Percentiles rank a stretch among this genome's conserved stretches.
Conservation (phyloP, 2,888 invertebrate species). For the Polymixis flavicincta region DNA sequence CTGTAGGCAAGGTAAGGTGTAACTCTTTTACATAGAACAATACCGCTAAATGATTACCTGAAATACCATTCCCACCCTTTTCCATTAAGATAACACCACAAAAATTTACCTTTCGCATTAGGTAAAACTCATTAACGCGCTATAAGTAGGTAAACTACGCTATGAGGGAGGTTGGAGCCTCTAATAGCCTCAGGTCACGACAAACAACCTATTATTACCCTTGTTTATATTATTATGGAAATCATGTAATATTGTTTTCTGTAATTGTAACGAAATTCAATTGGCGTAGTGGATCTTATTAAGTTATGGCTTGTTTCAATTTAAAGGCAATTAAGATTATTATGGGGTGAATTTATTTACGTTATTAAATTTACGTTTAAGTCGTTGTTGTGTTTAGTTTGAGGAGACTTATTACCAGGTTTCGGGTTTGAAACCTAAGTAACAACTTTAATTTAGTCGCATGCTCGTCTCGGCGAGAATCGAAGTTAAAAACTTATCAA, state of each 20-base stretch:
- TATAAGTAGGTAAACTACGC: conserved; percentile 41
- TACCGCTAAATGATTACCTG: conserved; percentile 33
- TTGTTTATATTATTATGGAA: conserved; percentile 72
- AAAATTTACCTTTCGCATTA: conserved; percentile 51
- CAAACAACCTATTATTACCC: conserved; percentile 47
- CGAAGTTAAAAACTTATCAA: not conserved
- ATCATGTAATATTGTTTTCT: conserved; percentile 65
- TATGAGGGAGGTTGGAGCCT: conserved; percentile 20
- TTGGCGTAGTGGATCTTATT: conserved; percentile 64
- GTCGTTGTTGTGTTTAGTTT: not conserved
- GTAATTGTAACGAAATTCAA: conserved; percentile 71
- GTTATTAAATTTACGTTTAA: not conserved
- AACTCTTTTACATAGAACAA: not conserved
- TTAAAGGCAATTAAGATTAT: conserved; percentile 10
- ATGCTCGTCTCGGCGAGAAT: not conserved
- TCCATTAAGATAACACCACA: conserved; percentile 60
- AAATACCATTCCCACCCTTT: conserved; percentile 47
- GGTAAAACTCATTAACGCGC: conserved; percentile 59
- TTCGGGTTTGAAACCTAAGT: not conserved
- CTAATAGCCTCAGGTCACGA: conserved; percentile 70
- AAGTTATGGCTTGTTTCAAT: conserved; percentile 49
- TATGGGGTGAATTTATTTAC: not conserved
- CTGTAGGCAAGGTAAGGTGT: too few species aligned
- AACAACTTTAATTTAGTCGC: not conserved
- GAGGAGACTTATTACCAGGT: not conserved